Evolutionary conservation across 92 coral and sea anemone species (phyloP), one percentile per base, ranked within the genome.

Genomic region (Isaurus tuberculatus): DNA sequence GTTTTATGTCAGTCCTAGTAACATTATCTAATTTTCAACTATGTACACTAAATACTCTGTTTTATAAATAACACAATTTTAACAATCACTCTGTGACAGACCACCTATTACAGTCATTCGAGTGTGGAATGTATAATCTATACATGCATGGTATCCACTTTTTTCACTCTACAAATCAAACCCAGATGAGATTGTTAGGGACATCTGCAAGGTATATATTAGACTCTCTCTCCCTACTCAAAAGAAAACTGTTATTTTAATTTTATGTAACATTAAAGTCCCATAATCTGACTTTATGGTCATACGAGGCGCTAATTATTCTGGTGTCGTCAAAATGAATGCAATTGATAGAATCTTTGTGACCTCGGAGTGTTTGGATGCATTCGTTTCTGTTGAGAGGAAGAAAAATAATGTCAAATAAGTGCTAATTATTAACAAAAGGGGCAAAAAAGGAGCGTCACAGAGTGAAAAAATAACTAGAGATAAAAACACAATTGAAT

Each of bases 251-350:
- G 23, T 9, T 4, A 8, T 53, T 65, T 16, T 92, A 89, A 93
- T 65, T 16, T 92, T 89, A 93, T 69, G 85, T 72, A 75, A 75
- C 51, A 25, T 89, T 93, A 71, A 95, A 95, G 81, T 94, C 92
- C 98, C 98, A 95, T 19, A 93, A 63, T 66, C 98, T 88, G 14
- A 94, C 90, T 72, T 86, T 88, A 36, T 92, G 89, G 91, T 95
- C 98, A 61, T 86, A 92, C 14, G 95, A 95, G 19, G 94, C 98
- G 79, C 98, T 90, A 60, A 95, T 79, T 40, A 95, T 94, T 71
- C 92, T 91, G 19, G 98, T 90, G 70, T 94, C 97, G 72, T 95
- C 98, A 26, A 94, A 77, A 36, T 27, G 53, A 33, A 27, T 10
- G 40, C 25, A 88, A 86, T 91, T 93, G 15, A 91, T 97, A 33